Evolutionary conservation across 2,113 vertebrate species (phyloP), one percentile per base, ranked within the genome.

Genomic region (Nycticebus coucang): DNA sequence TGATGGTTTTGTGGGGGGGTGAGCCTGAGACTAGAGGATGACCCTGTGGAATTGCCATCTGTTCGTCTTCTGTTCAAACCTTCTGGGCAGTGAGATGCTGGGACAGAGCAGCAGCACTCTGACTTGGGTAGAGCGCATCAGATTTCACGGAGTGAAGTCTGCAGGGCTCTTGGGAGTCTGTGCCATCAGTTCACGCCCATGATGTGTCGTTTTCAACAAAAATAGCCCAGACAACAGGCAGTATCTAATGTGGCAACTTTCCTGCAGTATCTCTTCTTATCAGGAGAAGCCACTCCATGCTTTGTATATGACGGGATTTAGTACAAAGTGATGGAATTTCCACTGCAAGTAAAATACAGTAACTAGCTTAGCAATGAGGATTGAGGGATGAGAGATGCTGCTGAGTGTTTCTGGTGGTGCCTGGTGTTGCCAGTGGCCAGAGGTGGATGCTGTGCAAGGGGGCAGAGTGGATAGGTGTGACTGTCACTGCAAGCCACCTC

Each of bases 261-360:
- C 79, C 57, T 19, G 62, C 87, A 7, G 12, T 72, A 84, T 81
- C 88, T 92, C 77, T 68, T 93, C 79, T 95, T 96, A 90, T 91
- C 94, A 85, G 75, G 69, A 93, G 96, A 85, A 90, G 87, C 92
- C 94, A 89, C 81, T 71, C 2, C 2, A 50, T 64, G 55, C 69
- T 95, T 79, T 90, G 68, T 85, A 2, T 55, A 5, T 24, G 4
- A 80, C 45, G 69, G 85, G 77, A 66, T 62, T 91, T 69, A 85
- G 94, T 86, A 91, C 83, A 87, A 87, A 95, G 90, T 3, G 85
- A 72, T 79, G 72, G 91, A 55, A 55, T 96, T 97, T 83, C 77
- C 66, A 24, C 78, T 19, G 72, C 75, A 90, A 80, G 89, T 26
- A 41, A 96, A 95, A 87, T 6, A 30, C 74, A 91, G 2, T 80